Evolutionary conservation across 2,888 invertebrate species (phyloP).

Genomic region (Nomada lathburiana): DNA sequence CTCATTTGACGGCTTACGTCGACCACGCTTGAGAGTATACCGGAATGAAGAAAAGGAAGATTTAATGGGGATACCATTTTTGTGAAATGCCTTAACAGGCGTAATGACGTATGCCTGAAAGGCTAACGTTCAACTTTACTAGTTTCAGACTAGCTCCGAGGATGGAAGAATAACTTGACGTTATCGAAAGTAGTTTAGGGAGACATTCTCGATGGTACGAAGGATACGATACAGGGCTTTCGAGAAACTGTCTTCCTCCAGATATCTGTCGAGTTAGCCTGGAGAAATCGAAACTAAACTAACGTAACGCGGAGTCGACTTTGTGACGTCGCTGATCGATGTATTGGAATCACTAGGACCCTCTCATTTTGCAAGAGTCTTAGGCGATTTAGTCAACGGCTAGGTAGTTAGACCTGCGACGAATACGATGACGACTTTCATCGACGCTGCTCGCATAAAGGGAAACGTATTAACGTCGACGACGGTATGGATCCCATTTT

Average conservation of each 20-base stretch:
- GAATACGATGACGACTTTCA: constrained; percentile 26
- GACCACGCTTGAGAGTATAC: constrained; percentile 81
- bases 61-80: not conserved
- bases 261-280: not conserved
- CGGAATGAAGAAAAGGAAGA: constrained; percentile 73
- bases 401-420: constrained; percentile 50
- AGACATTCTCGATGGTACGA: too few relatives aligned
- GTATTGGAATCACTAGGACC: not conserved
- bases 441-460: constrained; percentile 38
- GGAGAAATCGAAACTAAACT: constrained; percentile 7
- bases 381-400: constrained; percentile 55
- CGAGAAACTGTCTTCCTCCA: not conserved
- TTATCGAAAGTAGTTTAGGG: not conserved
- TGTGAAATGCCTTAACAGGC: not conserved
- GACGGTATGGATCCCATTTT: constrained; percentile 71
- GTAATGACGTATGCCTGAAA: not conserved
- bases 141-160: not conserved
- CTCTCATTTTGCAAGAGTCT: constrained; percentile 31
- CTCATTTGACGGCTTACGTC: constrained; percentile 84
- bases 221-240: not conserved
- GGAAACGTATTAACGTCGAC: constrained; percentile 32
- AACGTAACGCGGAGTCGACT: not conserved
- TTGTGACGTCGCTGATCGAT: not conserved
- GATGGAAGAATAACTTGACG: not conserved
- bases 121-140: not conserved